phyloP scores from a whole-genome alignment of 1,140 invertebrate genomes.

The Drosophila sucinea region DNA sequence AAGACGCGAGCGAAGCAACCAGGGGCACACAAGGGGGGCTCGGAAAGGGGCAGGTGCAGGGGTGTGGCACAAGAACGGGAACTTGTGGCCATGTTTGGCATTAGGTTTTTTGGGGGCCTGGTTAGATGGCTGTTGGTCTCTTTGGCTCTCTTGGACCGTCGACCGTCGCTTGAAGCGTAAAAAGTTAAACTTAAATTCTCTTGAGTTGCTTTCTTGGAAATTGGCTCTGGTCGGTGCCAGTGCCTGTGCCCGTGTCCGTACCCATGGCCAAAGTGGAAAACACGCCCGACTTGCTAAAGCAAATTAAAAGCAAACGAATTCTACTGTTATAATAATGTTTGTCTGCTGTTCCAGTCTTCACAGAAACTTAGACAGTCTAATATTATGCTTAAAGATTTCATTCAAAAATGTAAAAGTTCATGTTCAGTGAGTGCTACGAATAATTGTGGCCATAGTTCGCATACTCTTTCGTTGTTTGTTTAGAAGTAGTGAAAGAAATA shows the following conservation, averaged over 20 bases:
- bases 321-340: slow-evolving; percentile 58
- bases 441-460: neutral
- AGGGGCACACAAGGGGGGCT: neutral
- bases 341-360: slow-evolving; percentile 23
- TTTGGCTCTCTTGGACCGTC: slow-evolving; percentile 33
- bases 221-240: slow-evolving; percentile 35
- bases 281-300: slow-evolving; percentile 32
- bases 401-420: neutral
- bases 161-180: slow-evolving; percentile 72
- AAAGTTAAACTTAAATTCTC: slow-evolving; percentile 69
- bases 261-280: neutral
- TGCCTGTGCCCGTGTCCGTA: neutral
- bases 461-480: neutral
- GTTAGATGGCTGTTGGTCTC: slow-evolving; percentile 22
- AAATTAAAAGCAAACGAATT: slow-evolving; percentile 72
- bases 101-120: slow-evolving; percentile 35
- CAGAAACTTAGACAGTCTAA: slow-evolving; percentile 20
- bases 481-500: too few species aligned
- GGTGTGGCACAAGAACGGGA: slow-evolving; percentile 43
- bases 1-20: neutral
- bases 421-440: neutral
- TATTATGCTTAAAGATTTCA: slow-evolving; percentile 3
- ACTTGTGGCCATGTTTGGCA: slow-evolving; percentile 63
- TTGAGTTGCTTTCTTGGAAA: slow-evolving; percentile 75
- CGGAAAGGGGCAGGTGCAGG: slow-evolving; percentile 27